Evolutionary conservation across 2,113 vertebrate genomes (phyloP).

Genomic region (Synodontis membranacea): DNA sequence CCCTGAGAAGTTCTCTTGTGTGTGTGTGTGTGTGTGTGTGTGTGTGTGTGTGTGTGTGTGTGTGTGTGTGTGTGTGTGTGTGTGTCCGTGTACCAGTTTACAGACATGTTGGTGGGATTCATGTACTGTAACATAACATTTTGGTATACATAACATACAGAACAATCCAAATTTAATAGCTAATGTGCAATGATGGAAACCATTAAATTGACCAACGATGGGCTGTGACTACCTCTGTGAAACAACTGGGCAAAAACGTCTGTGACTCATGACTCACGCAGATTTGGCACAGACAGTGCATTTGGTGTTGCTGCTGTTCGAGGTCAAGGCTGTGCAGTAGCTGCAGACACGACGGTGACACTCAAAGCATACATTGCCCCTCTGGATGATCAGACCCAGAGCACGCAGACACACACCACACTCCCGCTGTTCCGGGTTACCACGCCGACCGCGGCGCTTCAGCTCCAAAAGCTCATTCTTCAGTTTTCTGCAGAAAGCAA

Average conservation of each 20-base stretch:
- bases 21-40: not conserved
- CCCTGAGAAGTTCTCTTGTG: not conserved
- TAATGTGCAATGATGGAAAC: not conserved
- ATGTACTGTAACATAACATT: not conserved
- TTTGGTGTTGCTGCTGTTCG: conserved; percentile 74
- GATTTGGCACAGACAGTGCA: conserved; percentile 89
- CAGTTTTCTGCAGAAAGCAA: conserved; percentile 76
- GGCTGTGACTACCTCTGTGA: not conserved
- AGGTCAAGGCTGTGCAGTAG: conserved; percentile 69
- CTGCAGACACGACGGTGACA: conserved; percentile 84
- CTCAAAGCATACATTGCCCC: conserved; percentile 81
- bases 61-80: not conserved
- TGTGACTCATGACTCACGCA: conserved; percentile 77
- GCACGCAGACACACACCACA: conserved; percentile 84
- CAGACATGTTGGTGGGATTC: not conserved
- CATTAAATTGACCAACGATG: not conserved
- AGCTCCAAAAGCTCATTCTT: conserved; percentile 94
- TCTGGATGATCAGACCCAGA: conserved; percentile 87
- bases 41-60: not conserved
- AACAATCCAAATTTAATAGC: not conserved
- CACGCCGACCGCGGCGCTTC: conserved; percentile 76
- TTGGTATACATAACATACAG: no score
- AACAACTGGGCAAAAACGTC: not conserved
- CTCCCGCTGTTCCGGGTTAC: conserved; percentile 74
- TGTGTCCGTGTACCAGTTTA: no score